Conservation (phyloP, 2,888 invertebrate genomes). For the Biston stratarius region DNA sequence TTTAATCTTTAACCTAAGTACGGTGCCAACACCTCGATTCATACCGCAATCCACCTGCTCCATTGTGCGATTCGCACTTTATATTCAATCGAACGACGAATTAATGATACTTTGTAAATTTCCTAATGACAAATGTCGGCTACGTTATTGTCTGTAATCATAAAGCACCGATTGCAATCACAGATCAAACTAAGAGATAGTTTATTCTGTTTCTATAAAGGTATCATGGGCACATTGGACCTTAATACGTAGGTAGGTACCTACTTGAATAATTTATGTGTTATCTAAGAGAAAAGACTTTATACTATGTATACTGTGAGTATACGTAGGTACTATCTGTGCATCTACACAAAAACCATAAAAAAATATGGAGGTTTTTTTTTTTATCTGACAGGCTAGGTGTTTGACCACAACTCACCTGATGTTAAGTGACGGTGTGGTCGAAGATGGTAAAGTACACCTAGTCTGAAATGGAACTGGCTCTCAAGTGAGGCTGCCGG, state of each 20-base stretch:
- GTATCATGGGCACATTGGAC: background rate
- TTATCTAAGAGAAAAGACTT: too few relatives aligned
- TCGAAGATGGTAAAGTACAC: too few relatives aligned
- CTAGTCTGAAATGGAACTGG: too few relatives aligned
- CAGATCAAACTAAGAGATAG: background rate
- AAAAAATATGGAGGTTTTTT: too few relatives aligned
- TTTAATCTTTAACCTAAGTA: background rate
- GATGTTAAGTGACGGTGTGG: too few relatives aligned
- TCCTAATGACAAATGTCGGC: conserved; percentile 41
- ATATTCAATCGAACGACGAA: conserved; percentile 60
- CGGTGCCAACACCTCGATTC: conserved; percentile 8
- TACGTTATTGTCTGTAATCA: conserved; percentile 62
- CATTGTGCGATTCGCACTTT: conserved; percentile 49
- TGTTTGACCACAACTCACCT: too few relatives aligned
- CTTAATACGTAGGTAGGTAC: too few relatives aligned
- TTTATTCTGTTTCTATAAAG: background rate
- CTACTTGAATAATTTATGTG: background rate
- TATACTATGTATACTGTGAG: too few relatives aligned
- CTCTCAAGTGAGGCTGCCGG: too few relatives aligned
- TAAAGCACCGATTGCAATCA: conserved; percentile 51
- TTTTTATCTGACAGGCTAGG: too few relatives aligned
- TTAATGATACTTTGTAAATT: conserved; percentile 45
- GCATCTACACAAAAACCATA: too few relatives aligned
- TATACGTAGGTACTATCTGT: too few relatives aligned
- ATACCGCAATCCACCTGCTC: conserved; percentile 41